Percentiles rank a stretch among this genome's conserved stretches.
Evolutionary conservation across 1,140 invertebrate species (phyloP).

Genomic region (Magallana angulata): DNA sequence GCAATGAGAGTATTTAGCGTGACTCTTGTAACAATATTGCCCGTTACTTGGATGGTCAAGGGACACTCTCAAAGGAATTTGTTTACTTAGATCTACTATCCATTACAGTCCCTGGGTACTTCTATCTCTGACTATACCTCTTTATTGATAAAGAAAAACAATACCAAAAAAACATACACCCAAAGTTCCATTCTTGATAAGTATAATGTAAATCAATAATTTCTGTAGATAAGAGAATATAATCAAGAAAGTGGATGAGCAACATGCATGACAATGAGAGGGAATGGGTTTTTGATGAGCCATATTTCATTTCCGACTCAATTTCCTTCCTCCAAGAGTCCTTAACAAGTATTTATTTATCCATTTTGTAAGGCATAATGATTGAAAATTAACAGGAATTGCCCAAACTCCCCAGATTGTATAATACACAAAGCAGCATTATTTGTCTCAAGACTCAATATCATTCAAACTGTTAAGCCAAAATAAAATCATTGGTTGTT

Average conservation of each 20-base stretch:
- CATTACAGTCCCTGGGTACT: not conserved
- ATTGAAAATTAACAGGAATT: not conserved
- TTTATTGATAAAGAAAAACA: slow-evolving; percentile 1
- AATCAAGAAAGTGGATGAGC: not conserved
- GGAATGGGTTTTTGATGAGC: not conserved
- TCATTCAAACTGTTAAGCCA: no score
- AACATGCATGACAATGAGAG: not conserved
- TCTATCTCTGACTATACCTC: not conserved
- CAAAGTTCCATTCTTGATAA: slow-evolving; percentile 4
- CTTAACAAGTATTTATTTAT: not conserved
- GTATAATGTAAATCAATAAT: not conserved
- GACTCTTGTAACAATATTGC: no score
- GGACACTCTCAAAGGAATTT: not conserved
- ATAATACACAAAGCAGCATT: no score
- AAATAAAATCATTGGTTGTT: no score
- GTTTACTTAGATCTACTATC: slow-evolving; percentile 3
- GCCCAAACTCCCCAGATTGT: no score
- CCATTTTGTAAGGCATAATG: not conserved
- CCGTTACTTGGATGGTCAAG: not conserved
- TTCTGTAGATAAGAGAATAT: not conserved
- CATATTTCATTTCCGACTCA: not conserved
- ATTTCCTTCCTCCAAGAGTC: not conserved
- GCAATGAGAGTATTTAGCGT: no score
- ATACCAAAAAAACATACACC: not conserved
- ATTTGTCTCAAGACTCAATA: no score